Evolutionary conservation across 2,113 vertebrate species (phyloP).

Genomic region (Hippocampus guttulatus): DNA sequence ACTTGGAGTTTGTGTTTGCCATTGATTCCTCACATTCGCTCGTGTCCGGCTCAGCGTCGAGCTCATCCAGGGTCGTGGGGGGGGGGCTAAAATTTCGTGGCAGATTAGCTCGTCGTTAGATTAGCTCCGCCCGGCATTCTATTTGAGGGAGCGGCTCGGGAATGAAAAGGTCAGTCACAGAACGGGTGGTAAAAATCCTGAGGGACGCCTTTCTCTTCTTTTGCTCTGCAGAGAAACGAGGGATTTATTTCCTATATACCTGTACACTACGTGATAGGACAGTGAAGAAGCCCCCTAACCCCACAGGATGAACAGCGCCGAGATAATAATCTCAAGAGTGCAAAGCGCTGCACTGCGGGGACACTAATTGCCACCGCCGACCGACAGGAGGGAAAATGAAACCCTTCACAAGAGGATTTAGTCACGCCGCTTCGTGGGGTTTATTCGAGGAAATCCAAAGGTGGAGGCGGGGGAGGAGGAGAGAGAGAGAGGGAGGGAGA

Average conservation of each 20-base stretch:
- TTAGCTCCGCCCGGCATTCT: background rate
- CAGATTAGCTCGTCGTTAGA: background rate
- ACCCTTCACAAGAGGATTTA: slow-evolving; percentile 6
- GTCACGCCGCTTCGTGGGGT: background rate
- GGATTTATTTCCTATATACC: slow-evolving; percentile 32
- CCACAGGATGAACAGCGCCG: slow-evolving; percentile 25
- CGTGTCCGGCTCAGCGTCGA: background rate
- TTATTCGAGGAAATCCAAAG: too few species aligned
- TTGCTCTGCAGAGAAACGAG: too few species aligned
- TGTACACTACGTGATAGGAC: slow-evolving; percentile 36
- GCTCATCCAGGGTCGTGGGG: background rate
- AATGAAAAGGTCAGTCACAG: background rate
- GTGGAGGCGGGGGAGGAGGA: too few species aligned
- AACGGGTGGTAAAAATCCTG: slow-evolving; percentile 26
- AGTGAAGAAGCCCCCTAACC: slow-evolving; percentile 36
- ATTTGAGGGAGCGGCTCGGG: background rate
- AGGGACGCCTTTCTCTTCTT: slow-evolving; percentile 1
- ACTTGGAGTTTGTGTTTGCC: background rate
- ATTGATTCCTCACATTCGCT: background rate
- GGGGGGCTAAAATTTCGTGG: background rate
- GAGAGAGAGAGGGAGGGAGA: too few species aligned
- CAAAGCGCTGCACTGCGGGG: slow-evolving; percentile 13
- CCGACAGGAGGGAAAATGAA: slow-evolving; percentile 23
- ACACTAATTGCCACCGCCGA: slow-evolving; percentile 21
- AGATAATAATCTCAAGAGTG: slow-evolving; percentile 49